Evolutionary conservation across 1,140 invertebrate genomes (phyloP).

Genomic region (Drosophila subobscura): DNA sequence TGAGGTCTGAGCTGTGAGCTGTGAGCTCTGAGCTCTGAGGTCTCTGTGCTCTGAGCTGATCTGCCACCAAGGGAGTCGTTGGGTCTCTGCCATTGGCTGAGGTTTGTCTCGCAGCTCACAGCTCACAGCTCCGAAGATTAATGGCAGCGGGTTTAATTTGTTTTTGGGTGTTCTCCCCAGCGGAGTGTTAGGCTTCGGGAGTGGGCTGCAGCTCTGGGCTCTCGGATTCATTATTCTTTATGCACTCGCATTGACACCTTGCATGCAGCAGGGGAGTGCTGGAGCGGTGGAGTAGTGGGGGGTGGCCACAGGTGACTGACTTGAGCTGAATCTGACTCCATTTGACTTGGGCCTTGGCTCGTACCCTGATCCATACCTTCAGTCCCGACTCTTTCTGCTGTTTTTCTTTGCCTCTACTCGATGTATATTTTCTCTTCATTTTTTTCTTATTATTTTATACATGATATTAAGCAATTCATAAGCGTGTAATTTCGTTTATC

Average conservation of each 20-base stretch:
- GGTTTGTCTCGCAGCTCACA: conserved; percentile 9
- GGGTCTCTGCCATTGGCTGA: conserved; percentile 4
- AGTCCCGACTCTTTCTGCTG: conserved; percentile 1
- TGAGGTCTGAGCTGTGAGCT: conserved; percentile 1
- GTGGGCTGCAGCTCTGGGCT: neutral
- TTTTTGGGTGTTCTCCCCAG: conserved; percentile 68
- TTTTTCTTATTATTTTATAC: conserved; percentile 35
- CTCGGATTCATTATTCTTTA: conserved; percentile 44
- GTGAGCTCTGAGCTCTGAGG: too few relatives aligned
- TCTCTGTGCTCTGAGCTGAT: conserved; percentile 11
- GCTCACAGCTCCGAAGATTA: conserved; percentile 63
- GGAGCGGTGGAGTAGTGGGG: neutral
- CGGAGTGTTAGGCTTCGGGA: conserved; percentile 9
- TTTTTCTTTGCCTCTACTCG: neutral
- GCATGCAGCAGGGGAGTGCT: neutral
- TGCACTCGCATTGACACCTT: conserved; percentile 63
- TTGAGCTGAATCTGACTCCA: neutral
- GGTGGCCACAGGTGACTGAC: conserved; percentile 21
- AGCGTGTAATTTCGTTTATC: conserved; percentile 75
- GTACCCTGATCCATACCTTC: neutral
- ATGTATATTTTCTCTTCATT: neutral
- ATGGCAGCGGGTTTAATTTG: conserved; percentile 78
- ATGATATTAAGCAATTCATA: conserved; percentile 75
- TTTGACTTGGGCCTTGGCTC: neutral
- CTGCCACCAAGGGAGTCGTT: conserved; percentile 68